Evolutionary conservation across 2,888 invertebrate genomes (phyloP), one percentile per base, ranked within the genome.

Genomic region (Tiphia femorata): DNA sequence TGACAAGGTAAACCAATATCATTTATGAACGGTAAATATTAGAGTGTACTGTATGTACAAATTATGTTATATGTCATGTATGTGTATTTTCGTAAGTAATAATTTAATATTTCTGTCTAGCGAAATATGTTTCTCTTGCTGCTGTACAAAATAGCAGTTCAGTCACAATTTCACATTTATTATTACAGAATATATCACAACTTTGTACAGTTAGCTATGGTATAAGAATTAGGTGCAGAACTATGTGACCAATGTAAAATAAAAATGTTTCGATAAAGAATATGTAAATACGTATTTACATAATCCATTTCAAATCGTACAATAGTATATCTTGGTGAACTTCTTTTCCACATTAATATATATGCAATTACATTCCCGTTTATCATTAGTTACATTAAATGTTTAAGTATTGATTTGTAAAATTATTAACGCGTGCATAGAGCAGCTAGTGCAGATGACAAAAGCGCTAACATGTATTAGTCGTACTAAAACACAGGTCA

Each of bases 211-310:
- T 52, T 2, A 23, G 30, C 35, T 33, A 37, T 58, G 35, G 21
- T 20, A 20, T 44, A 20, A 55, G 44, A 51, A 41, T 50, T 53
- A 51, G 37, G 29, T 42, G 25, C 27, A 44, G 14, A 38, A 40
- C 50, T 38, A 65, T 49, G 42, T 30, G 63, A 66, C 63, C 63
- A 65, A 69, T 68, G 66, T 69, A 68, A 68, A 58, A 46, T 51
- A 58, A 43, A 41, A 57, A 10, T 21, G 41, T 21, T 52, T 49
- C 35, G 49, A 19, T 50, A 44, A 53, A 53, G 25, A 42, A 27
- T 50, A 48, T 64, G 49, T 54, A 68, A 49, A 67, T 64, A 67
- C 43, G 57, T 49, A 49, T 12, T 44, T 49, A 40, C 20, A 44
- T 44, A 48, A 23, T n/a, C 38, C 6, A 44, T 44, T 30, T 17